Conservation (phyloP, 2,888 invertebrate genomes). For the Zygothrica quintamaculata region DNA sequence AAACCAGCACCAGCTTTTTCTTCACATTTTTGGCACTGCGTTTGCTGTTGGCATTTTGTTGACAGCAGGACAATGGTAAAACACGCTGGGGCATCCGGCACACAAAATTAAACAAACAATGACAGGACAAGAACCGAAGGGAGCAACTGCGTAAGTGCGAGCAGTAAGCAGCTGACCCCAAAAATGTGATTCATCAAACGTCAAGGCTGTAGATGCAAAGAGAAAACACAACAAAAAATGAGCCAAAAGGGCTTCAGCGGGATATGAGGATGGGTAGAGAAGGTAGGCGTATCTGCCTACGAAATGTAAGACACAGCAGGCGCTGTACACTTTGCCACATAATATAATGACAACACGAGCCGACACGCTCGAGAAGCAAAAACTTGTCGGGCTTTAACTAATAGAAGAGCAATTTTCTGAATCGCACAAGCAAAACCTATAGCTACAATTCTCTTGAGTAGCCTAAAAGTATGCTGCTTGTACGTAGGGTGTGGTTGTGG, state of each 20-base stretch:
- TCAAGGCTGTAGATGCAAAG: conserved; percentile 1
- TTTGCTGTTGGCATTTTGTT: conserved; percentile 63
- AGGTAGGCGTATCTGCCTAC: no score
- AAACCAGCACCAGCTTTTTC: conserved; percentile 1
- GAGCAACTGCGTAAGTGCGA: conserved; percentile 46
- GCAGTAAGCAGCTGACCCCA: conserved; percentile 47
- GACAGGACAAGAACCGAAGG: conserved; percentile 68
- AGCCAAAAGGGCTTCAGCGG: not conserved
- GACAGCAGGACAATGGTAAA: conserved; percentile 76
- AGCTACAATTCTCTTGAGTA: no score
- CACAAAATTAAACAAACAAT: conserved; percentile 81
- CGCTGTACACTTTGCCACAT: conserved; percentile 29
- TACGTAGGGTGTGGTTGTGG: no score
- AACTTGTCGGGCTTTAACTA: conserved; percentile 43
- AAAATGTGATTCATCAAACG: conserved; percentile 45
- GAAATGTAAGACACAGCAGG: conserved; percentile 70
- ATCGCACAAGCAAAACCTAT: conserved; percentile 15
- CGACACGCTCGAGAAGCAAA: conserved; percentile 19
- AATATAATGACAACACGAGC: conserved; percentile 53
- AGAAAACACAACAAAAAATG: no score
- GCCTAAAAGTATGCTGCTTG: no score
- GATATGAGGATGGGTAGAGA: no score
- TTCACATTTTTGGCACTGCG: conserved; percentile 42
- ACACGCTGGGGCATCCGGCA: conserved; percentile 74
- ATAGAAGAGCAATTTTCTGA: conserved; percentile 56